Conservation (phyloP, 2,888 invertebrate genomes). For the Lasioglossum malachurum region DNA sequence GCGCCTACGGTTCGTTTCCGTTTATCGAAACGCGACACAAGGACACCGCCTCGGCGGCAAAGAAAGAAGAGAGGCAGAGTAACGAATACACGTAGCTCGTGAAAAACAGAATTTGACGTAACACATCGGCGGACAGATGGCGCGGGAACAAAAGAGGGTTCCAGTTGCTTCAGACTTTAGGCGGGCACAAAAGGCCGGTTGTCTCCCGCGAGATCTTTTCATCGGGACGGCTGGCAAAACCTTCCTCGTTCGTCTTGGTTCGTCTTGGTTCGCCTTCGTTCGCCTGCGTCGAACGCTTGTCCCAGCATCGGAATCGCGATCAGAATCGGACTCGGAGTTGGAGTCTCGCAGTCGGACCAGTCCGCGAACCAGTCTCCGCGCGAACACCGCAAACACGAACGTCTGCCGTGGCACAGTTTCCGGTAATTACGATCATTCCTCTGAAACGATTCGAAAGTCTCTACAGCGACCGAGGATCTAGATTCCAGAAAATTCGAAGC, state of each 20-base stretch:
- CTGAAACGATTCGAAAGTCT: neutral
- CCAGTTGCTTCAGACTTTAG: conserved; percentile 25
- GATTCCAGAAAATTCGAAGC: neutral
- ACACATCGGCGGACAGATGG: conserved; percentile 58
- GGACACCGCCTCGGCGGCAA: neutral
- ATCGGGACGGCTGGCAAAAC: conserved; percentile 20
- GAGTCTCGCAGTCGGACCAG: neutral
- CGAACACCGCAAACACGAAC: neutral
- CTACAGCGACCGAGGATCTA: neutral
- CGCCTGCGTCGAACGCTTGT: neutral
- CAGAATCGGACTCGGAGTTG: neutral
- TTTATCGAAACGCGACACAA: neutral
- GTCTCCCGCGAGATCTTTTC: conserved; percentile 23
- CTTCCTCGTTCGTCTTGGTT: neutral
- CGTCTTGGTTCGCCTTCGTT: neutral
- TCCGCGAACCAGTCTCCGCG: conserved; percentile 5
- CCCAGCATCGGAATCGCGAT: neutral
- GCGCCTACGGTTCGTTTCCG: neutral
- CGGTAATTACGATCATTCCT: neutral
- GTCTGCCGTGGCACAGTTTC: neutral
- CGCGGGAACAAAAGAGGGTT: conserved; percentile 53
- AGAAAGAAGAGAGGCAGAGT: neutral
- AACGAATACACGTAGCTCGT: neutral
- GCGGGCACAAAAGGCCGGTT: conserved; percentile 11
- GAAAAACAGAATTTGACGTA: conserved; percentile 52